Base-by-base conservation (phyloP, 2,113 vertebrate species). In the Acanthochromis polyacanthus region DNA sequence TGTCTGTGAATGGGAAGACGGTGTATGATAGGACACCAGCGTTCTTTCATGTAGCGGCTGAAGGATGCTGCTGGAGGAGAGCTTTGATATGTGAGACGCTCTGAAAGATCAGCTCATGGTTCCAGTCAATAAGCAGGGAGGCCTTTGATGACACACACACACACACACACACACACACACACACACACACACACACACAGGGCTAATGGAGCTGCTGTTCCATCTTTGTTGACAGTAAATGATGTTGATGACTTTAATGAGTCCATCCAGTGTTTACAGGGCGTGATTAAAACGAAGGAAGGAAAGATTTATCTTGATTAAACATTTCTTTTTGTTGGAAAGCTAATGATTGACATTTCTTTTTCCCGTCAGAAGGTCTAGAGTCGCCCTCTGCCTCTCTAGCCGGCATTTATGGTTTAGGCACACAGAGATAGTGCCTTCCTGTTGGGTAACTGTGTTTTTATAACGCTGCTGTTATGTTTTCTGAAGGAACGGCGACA, bases 21-120 rank as follows among this genome's bases (percentile, higher is more conserved):
- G 78, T 69, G 84, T 71, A 82, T 87, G 90, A 83, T 86, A 70
- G 87, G 84, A 88, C 81, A 61, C 83, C 81, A 69, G 88, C 87
- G 88, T 67, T 78, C 89, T 94, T 95, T 94, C 84, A 92, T 92
- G 92, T 91, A 40, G 60, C 55, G 56, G 80, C 91, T 92, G 89
- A 91, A 93, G 89, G 90, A 90, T 90, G 88, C 80, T 87, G 88
- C 91, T 86, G 65, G 80, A 84, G 85, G 81, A 78, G 82, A 90
- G 88, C 90, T 95, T 94, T 94, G 94, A 94, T 94, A 93, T 94
- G 70, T 74, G 94, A 95, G 91, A 89, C 65, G 86, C 81, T 71
- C 69, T 62, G 46, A 91, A 84, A 81, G 88, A 91, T 90, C 82
- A 76, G 85, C 74, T 82, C 73, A 80, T 87, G 87, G 90, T 93